Evolutionary conservation across 2,888 invertebrate genomes (phyloP).

Genomic region (Hydrotaea cyrtoneurina): DNA sequence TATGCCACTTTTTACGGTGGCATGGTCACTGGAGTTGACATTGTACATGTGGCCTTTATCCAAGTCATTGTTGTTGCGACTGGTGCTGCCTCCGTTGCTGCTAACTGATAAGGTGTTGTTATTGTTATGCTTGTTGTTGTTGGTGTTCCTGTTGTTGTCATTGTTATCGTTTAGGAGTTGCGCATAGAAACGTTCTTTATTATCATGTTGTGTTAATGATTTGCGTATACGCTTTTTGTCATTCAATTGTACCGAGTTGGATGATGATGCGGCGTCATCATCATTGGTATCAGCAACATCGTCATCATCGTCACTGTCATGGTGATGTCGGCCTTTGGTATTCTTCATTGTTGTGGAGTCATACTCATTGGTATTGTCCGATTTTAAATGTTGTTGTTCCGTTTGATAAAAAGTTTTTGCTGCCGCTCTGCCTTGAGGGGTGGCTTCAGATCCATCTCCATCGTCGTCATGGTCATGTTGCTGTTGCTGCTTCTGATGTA

Average conservation of each 20-base stretch:
- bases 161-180: slow-evolving; percentile 61
- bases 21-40: neutral
- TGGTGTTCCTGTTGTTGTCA: slow-evolving; percentile 43
- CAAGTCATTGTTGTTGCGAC: slow-evolving; percentile 55
- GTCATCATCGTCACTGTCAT: slow-evolving; percentile 56
- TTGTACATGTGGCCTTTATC: neutral
- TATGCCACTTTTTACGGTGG: slow-evolving; percentile 37
- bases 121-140: slow-evolving; percentile 66
- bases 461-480: slow-evolving; percentile 31
- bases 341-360: slow-evolving; percentile 53
- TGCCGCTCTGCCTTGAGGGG: slow-evolving; percentile 64
- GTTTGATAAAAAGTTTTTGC: slow-evolving; percentile 68
- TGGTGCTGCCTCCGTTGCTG: slow-evolving; percentile 46
- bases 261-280: slow-evolving; percentile 9
- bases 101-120: slow-evolving; percentile 54
- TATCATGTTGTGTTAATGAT: slow-evolving; percentile 73
- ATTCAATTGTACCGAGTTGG: slow-evolving; percentile 15
- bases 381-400: slow-evolving; percentile 53
- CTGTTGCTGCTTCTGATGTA: slow-evolving; percentile 37
- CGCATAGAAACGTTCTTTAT: slow-evolving; percentile 63
- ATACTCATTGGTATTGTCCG: slow-evolving; percentile 50
- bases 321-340: slow-evolving; percentile 60
- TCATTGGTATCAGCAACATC: slow-evolving; percentile 41
- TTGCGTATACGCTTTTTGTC: slow-evolving; percentile 77
- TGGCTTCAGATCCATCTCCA: slow-evolving; percentile 41